Percentiles rank a stretch among this genome's conserved stretches.
phyloP scores from a whole-genome alignment of 2,113 vertebrate species.

The Mirza zaza region DNA sequence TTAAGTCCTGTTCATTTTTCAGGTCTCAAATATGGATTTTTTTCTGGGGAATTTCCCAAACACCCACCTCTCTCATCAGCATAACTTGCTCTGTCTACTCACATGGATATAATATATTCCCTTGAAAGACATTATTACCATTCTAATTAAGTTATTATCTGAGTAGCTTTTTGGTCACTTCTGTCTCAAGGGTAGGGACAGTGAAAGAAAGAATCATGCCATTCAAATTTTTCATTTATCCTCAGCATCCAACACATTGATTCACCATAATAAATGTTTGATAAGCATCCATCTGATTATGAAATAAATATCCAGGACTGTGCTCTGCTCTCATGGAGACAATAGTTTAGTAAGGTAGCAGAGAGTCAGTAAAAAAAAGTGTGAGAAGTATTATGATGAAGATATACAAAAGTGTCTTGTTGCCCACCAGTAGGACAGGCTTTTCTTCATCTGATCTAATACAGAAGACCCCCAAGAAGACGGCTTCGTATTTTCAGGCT shows the following conservation, averaged over 20 bases:
- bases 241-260: not conserved
- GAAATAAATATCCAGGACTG: not conserved
- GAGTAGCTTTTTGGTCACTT: not conserved
- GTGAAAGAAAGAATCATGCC: not conserved
- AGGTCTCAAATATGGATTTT: not conserved
- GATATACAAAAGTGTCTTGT: not conserved
- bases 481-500: not conserved
- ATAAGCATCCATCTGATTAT: not conserved
- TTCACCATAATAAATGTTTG: not conserved
- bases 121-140: not conserved
- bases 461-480: not conserved
- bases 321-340: not conserved
- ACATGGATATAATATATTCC: not conserved
- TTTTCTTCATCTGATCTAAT: not conserved
- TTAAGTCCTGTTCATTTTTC: not conserved
- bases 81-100: not conserved
- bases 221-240: not conserved
- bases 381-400: not conserved
- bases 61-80: rapidly evolving
- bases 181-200: not conserved
- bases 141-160: not conserved
- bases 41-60: not conserved
- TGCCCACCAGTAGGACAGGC: rapidly evolving
- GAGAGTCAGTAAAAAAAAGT: not conserved
- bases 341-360: not conserved